A percentile compares a stretch with the other conserved stretches of the same genome.
These are phyloP conservation scores for Notoglanidium macrostoma DNA, from an alignment of 2,797 vertebrate genomes.

Conservation along the genomic window DNA sequence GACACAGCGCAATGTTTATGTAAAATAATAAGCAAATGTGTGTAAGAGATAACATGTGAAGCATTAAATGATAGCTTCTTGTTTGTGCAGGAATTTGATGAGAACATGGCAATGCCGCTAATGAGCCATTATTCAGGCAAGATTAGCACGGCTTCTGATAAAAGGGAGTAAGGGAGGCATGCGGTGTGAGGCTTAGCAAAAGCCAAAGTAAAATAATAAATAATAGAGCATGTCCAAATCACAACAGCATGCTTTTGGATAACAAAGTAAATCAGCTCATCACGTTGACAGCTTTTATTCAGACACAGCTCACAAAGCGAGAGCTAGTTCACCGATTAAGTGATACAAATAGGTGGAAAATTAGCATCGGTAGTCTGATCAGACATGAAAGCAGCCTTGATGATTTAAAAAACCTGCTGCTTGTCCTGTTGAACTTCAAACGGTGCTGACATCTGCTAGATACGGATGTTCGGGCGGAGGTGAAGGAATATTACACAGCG, in stretches of 20 bases:
- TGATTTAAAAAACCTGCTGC: constrained; percentile 27
- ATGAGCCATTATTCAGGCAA: constrained; percentile 21
- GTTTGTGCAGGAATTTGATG: constrained; percentile 3
- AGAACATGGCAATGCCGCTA: background rate
- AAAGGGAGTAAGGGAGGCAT: background rate
- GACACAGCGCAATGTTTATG: background rate
- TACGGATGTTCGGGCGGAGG: constrained; percentile 35
- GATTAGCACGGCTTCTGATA: constrained; percentile 29
- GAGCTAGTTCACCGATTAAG: constrained; percentile 4
- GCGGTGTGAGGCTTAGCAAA: constrained; percentile 5
- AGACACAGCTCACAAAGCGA: constrained; percentile 6
- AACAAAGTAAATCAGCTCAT: background rate
- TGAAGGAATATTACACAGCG: constrained; percentile 19
- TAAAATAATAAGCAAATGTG: background rate
- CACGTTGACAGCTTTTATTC: constrained; percentile 8
- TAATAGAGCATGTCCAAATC: background rate
- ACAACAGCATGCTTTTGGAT: background rate
- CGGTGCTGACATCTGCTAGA: constrained; percentile 25
- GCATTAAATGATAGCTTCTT: constrained; percentile 1
- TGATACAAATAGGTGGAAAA: constrained; percentile 36
- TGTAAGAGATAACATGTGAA: background rate
- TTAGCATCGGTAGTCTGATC: constrained; percentile 41
- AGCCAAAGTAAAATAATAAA: background rate
- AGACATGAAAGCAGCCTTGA: constrained; percentile 47
- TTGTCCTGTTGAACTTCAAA: constrained; percentile 43